Base-by-base conservation (phyloP, 2,888 invertebrate species). In the Bombyx huttoni region DNA sequence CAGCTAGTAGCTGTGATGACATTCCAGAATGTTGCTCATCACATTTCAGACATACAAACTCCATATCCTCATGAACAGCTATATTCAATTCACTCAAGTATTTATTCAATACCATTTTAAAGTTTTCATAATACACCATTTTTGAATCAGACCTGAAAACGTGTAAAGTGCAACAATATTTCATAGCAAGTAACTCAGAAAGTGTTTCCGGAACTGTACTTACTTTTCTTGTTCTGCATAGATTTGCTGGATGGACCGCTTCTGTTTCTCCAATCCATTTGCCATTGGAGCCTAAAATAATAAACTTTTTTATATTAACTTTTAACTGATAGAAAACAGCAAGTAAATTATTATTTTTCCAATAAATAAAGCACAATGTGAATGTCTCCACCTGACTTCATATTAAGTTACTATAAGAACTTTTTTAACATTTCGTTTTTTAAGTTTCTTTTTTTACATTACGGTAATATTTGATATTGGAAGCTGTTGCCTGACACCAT, bases 21-120 rank as follows among this genome's bases (percentile, higher is more conserved):
- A 54, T 52, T 7, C 69, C 58, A 0, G 63, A 54, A 5, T 68
- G 64, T 53, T 64, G 60, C 2, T 58, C 55, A 1, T 52, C 40
- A 55, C 86, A 86, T 52, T 68, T 66, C 56, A 78, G 77, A 53
- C 86, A 87, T 33, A 77, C 76, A 54, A 78, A 70, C 47, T 72
- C 62, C 54, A 74, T 57, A 49, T 75, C 68, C 0, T 65, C 56
- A 49, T 58, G 55, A 40, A 68, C 66, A 24, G 66, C 65, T 48
- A 67, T 56, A 33, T 72, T 62, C 45, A 76, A 53, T n/a, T 64
- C 59, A 46, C 62, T 58, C 34, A 73, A 70, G 59, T 71, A 72
- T 54, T 73, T 59, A 13, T 47, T 51, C 13, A 84, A 56, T 49
- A 75, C 61, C 52, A 59, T 63, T 62, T 66, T 68, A 46, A 81